Base-by-base conservation (phyloP, 2,113 vertebrate genomes). In the Uropsilus gracilis region DNA sequence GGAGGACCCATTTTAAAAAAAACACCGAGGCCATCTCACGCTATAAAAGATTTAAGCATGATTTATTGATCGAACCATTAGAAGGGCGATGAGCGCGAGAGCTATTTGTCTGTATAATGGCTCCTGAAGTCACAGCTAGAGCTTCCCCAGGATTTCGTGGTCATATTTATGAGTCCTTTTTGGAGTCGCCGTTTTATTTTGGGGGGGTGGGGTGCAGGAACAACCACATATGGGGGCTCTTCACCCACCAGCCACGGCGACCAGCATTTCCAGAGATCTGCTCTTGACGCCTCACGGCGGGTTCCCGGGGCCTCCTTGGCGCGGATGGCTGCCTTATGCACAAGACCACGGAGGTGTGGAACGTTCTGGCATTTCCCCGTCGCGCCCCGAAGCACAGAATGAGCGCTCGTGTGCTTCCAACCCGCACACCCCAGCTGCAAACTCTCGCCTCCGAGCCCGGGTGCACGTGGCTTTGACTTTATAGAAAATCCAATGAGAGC, bases 51-150 rank as follows among this genome's bases (percentile, higher is more conserved):
- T 89, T 72, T 82, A 46, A 71, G 63, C 83, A 91, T 97, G 86
- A 97, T 91, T 96, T 95, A 96, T 96, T 89, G 93, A 96, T 97
- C 68, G 71, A 91, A 16, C 95, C 87, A 95, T 95, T 91, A 86
- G 39, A 24, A n/a, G 3, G 57, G 78, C 78, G 71, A 64, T 28
- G 71, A 89, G 84, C 46, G n/a, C 46, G n/a, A 20, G 77, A 22
- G 53, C 53, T 59, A 81, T 96, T 69, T 97, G 90, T 91, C 90
- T 78, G 3, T 48, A 44, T 91, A 91, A 96, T 89, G 93, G 78
- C n/a, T 90, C 68, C 90, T 95, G 90, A 94, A 88, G 93, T 89
- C 84, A 16, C 66, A 89, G 78, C 88, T 11, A 53, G 87, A 6
- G 10, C 90, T 84, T 66, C 55, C 44, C 59, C 71, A 93, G 80